Percentiles rank a stretch among this genome's conserved stretches.
Evolutionary conservation across 37 sponge, comb jelly and placozoan species (phyloP).

Genomic region (Mnemiopsis leidyi): DNA sequence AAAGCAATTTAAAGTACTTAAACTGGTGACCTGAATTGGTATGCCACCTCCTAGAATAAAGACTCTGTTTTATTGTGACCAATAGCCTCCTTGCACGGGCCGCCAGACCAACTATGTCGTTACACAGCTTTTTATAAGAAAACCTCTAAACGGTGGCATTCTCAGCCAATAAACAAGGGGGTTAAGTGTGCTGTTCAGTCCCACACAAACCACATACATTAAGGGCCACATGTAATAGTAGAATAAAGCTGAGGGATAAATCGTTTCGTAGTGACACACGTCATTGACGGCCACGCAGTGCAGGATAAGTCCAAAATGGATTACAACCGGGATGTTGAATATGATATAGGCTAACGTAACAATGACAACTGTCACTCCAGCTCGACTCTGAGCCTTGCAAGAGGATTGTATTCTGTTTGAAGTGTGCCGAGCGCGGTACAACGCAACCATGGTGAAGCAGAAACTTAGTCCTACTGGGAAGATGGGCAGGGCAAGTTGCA

Average conservation of each 20-base stretch:
- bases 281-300: neutral
- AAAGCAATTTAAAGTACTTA: too few relatives aligned
- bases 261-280: neutral
- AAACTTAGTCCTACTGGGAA: neutral
- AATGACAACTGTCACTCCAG: neutral
- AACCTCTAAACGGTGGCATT: neutral
- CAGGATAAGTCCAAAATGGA: neutral
- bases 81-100: too few relatives aligned
- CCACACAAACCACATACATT: neutral
- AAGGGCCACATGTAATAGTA: neutral
- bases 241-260: neutral
- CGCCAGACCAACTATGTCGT: too few relatives aligned
- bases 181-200: neutral
- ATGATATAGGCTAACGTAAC: neutral
- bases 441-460: neutral
- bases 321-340: neutral
- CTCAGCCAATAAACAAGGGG: neutral
- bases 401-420: neutral
- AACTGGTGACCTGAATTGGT: too few relatives aligned
- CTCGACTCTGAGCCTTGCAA: neutral
- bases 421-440: neutral
- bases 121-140: too few relatives aligned
- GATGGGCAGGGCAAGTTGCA: neutral
- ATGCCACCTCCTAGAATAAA: too few relatives aligned
- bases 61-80: too few relatives aligned